Evolutionary conservation across 2,888 invertebrate genomes (phyloP), one percentile per base, ranked within the genome.

Genomic region (Anthophora plumipes): DNA sequence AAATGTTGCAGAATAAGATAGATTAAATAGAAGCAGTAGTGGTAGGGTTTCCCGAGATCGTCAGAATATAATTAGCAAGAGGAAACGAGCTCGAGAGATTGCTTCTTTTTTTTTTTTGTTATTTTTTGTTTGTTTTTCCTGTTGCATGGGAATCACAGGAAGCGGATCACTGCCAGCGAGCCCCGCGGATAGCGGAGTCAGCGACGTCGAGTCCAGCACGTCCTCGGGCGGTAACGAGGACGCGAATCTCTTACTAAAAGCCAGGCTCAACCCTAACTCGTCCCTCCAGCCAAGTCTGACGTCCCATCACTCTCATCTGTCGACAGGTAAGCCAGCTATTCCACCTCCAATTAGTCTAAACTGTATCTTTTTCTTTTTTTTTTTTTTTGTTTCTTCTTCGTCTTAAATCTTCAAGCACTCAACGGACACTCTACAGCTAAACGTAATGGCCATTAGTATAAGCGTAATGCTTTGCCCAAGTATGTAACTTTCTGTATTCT

Each of bases 141-240:
- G 77, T 87, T 79, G 67, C 84, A 83, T 74, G 31, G 60, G 77
- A 85, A 80, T 31, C 31, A 31, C 86, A 93, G 93, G 93, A 91
- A 91, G 93, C 89, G 98, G 98, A 94, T 98, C 98, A 90, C 96
- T 99, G 93, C 99, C 99, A 84, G 98, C 99, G 71, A 98, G 98
- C 94, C 99, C 99, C 84, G 98, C 98, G 70, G 99, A 99, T 95
- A 98, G 98, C 93, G 99, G 99, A 83, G 98, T 99, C 69, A 98
- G 98, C 77, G 99, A 99, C 94, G 98, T 99, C 91, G 99, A 99
- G 94, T 98, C 98, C 89, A 98, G 98, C 85, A 98, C 98, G 89
- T 95, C 94, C 86, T 96, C 96, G 57, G 96, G 96, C 82, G 94
- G 94, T 84, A 93, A 93, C 91, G 93, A 93, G 88, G 93, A 93